phyloP scores from a whole-genome alignment of 2,888 invertebrate genomes.

The Ichneumon xanthorius region DNA sequence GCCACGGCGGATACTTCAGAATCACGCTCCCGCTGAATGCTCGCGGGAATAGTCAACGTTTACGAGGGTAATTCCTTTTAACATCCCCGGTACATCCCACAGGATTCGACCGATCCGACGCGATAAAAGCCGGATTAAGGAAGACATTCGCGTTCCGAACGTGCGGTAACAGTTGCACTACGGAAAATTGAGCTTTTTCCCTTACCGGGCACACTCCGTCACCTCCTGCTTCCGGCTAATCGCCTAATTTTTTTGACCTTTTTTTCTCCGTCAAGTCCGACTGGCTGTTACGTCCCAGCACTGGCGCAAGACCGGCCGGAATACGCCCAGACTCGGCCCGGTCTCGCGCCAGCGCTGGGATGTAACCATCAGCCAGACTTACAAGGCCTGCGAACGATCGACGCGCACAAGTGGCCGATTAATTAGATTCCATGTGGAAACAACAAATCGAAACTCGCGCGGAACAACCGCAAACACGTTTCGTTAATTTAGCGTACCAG shows the following conservation, averaged over 20 bases:
- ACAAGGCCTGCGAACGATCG: no score
- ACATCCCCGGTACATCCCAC: constrained; percentile 62
- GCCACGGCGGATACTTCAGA: constrained; percentile 73
- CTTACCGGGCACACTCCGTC: neutral
- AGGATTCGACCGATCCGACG: constrained; percentile 50
- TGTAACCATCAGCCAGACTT: no score
- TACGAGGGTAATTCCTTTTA: constrained; percentile 77
- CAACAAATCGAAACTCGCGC: constrained; percentile 5
- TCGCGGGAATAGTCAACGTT: constrained; percentile 75
- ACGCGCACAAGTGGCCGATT: neutral
- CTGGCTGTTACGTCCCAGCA: neutral
- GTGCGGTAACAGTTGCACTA: constrained; percentile 22
- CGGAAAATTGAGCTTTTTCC: constrained; percentile 15
- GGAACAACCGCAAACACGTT: constrained; percentile 2
- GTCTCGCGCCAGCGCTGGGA: no score
- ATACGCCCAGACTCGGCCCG: no score
- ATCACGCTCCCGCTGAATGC: constrained; percentile 72
- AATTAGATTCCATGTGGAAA: neutral
- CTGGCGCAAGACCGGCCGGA: no score
- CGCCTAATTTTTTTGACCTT: neutral
- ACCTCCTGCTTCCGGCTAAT: constrained; percentile 1
- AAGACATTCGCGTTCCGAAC: constrained; percentile 20
- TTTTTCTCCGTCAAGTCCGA: neutral
- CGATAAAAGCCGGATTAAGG: constrained; percentile 63
- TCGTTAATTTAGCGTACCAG: neutral